Percentiles rank a stretch among this genome's conserved stretches.
Evolutionary conservation across 2,888 invertebrate species (phyloP).

Genomic region (Drosophila melanosoma): DNA sequence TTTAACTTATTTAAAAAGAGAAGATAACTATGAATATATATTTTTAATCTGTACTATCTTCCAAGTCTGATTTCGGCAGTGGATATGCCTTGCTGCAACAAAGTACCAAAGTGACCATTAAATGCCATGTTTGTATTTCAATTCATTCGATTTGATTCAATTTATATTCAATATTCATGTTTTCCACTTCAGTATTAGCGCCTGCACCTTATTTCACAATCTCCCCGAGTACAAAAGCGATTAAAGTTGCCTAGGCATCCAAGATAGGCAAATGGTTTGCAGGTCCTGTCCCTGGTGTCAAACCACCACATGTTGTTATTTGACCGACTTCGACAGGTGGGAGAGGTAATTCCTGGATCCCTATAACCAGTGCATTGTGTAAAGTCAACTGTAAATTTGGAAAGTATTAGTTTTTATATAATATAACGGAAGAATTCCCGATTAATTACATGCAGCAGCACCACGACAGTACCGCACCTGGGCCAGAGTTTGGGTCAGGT

Average conservation of each 20-base stretch:
- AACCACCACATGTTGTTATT: conserved; percentile 39
- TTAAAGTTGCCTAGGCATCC: conserved; percentile 33
- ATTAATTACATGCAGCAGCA: not conserved
- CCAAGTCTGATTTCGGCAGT: not conserved
- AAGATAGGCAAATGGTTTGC: conserved; percentile 13
- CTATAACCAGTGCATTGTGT: not conserved
- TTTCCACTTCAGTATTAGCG: not conserved
- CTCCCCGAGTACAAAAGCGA: conserved; percentile 8
- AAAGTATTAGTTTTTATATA: not conserved
- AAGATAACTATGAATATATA: not conserved
- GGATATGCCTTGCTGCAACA: not conserved
- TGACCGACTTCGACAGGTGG: not conserved
- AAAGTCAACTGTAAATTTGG: not conserved
- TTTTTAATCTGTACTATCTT: not conserved
- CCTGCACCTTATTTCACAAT: conserved; percentile 11
- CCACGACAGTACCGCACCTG: conserved; percentile 14
- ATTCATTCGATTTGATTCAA: not conserved
- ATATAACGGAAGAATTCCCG: not conserved
- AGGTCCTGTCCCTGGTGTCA: conserved; percentile 11
- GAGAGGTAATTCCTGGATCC: not conserved
- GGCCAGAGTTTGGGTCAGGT: conserved; percentile 15
- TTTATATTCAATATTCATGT: not conserved
- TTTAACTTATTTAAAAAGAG: not conserved
- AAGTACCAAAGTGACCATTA: not conserved
- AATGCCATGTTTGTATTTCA: not conserved